Evolutionary conservation across 2,113 vertebrate species (phyloP).

Genomic region (Sphyrna mokarran): DNA sequence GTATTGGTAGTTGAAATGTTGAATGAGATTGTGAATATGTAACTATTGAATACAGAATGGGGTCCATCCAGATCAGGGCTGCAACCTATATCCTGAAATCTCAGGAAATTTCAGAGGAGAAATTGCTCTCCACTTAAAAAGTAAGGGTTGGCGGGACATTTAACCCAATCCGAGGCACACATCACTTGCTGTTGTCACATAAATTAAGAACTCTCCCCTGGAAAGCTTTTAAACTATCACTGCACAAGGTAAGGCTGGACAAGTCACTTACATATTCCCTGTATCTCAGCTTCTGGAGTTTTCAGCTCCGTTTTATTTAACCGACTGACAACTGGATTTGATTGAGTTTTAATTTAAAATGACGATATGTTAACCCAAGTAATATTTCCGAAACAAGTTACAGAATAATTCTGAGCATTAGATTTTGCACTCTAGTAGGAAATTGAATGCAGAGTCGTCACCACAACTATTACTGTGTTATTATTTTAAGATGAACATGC

Average conservation of each 20-base stretch:
- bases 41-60: background rate
- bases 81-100: background rate
- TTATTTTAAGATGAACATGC: conserved; percentile 28
- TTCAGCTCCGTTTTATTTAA: background rate
- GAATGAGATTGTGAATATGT: background rate
- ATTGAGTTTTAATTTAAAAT: background rate
- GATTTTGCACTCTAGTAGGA: background rate
- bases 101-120: background rate
- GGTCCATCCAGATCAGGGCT: background rate
- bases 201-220: background rate
- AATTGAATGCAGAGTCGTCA: conserved; percentile 6
- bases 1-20: background rate
- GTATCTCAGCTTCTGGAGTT: background rate
- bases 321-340: background rate
- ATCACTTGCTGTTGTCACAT: background rate
- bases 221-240: too few relatives aligned
- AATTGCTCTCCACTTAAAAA: background rate
- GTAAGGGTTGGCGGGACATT: background rate
- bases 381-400: background rate
- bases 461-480: background rate
- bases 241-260: too few relatives aligned
- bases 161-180: background rate
- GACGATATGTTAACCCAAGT: background rate
- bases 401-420: background rate
- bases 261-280: background rate